phyloP scores from a whole-genome alignment of 2,888 invertebrate species.

The Dryobotodes eremita region DNA sequence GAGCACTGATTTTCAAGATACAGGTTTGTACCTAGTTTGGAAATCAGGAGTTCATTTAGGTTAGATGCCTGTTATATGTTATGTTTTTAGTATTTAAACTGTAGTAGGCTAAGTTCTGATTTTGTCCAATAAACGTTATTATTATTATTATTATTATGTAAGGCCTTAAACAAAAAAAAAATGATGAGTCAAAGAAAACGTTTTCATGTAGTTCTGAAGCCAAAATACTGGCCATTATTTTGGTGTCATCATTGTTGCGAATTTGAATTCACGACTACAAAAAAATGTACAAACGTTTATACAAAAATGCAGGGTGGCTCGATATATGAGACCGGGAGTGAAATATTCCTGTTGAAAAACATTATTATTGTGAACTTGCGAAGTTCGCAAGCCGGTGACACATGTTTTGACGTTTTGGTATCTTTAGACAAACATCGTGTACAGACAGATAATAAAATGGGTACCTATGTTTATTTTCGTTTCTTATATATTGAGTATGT shows the following conservation, averaged over 20 bases:
- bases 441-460: constrained; percentile 5
- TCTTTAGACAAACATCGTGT: constrained; percentile 28
- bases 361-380: background rate
- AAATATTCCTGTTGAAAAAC: constrained; percentile 16
- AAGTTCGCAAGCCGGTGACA: constrained; percentile 1
- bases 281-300: background rate
- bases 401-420: constrained; percentile 29
- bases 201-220: background rate
- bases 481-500: too few relatives aligned
- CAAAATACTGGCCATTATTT: background rate
- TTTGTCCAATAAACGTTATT: too few relatives aligned
- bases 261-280: background rate
- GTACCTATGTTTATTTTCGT: background rate
- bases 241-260: background rate
- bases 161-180: background rate
- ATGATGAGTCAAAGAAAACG: background rate
- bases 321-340: background rate
- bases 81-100: too few relatives aligned
- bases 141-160: too few relatives aligned
- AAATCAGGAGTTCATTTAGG: too few relatives aligned
- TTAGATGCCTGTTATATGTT: too few relatives aligned
- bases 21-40: too few relatives aligned
- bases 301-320: background rate
- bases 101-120: too few relatives aligned
- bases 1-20: too few relatives aligned